Evolutionary conservation across 1,140 invertebrate species (phyloP), one percentile per base, ranked within the genome.

Genomic region (Bradynema listronoti): DNA sequence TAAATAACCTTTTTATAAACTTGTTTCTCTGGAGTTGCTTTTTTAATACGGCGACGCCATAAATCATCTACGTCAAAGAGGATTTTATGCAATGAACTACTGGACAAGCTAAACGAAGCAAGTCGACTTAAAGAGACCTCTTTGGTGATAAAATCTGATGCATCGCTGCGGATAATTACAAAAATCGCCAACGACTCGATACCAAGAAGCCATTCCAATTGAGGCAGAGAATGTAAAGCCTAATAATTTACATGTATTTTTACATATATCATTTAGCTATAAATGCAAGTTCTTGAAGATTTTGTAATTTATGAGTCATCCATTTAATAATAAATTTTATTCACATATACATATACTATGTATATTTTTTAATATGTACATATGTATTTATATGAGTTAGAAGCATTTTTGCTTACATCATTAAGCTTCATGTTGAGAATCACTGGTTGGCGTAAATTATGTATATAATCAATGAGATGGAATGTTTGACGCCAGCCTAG

Each of bases 141-240:
- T 1, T 34, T 61, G 42, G 71, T 69, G 29, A 73, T 69, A 53
- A 69, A 68, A 42, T 73, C 67, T n/a, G 51, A 55, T 7, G 67
- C 46, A 27, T 69, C 68, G 11, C 69, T 69, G 32, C 53, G 47
- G 0, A 69, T 34, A 24, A 69, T 36, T 24, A 69, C 33, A 33
- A 68, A 69, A 41, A 69, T 68, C 24, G 33, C 27, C 4, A 69
- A 69, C 5, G n/a, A 25, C 6, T 67, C 29, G 2, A 68, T 29
- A 11, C 69, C 67, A 11, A 69, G 50, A 4, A 69, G 50, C 67
- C 67, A 69, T 50, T 69, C 67, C 27, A 69, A 32, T 27, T 65
- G 63, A 3, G 55, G 46, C 16, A 52, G 7, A 5, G 63, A 65
- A 32, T 65, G 63, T 27, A 60, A 2, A 56, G 61, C 65, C 56